Percentiles rank a stretch among this genome's conserved stretches.
Evolutionary conservation across 2,888 invertebrate genomes (phyloP).

Genomic region (Tiliacea citrago): DNA sequence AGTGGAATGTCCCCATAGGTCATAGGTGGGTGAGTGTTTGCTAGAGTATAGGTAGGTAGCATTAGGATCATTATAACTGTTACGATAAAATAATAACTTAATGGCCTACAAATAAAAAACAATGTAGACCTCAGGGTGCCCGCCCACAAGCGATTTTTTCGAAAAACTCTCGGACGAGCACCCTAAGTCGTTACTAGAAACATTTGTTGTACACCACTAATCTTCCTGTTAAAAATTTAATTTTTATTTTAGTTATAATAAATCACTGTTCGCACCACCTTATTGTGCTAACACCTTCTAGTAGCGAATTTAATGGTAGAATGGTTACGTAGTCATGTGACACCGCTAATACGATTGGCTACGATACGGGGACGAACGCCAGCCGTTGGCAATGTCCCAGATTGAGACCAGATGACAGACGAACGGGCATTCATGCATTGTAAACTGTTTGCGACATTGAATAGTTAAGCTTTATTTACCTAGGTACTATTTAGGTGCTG

Average conservation of each 20-base stretch:
- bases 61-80: background rate
- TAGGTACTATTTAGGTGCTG: slow-evolving; percentile 54
- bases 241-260: slow-evolving; percentile 22
- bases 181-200: background rate
- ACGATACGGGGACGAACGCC: slow-evolving; percentile 67
- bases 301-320: slow-evolving; percentile 42
- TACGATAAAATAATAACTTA: background rate
- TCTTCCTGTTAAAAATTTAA: slow-evolving; percentile 1
- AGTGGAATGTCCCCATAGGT: background rate
- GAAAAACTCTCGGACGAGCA: too few species aligned
- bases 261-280: slow-evolving; percentile 30
- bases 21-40: too few species aligned
- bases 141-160: too few species aligned
- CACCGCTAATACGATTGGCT: slow-evolving; percentile 75
- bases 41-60: too few species aligned
- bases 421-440: slow-evolving; percentile 73
- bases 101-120: too few species aligned
- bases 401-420: slow-evolving; percentile 76
- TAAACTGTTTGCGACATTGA: slow-evolving; percentile 73
- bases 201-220: slow-evolving; percentile 24
- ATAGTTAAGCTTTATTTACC: slow-evolving; percentile 64
- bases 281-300: slow-evolving; percentile 46
- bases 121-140: too few species aligned
- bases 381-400: slow-evolving; percentile 79
- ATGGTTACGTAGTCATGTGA: slow-evolving; percentile 64